Conservation (phyloP, 2,888 invertebrate species). For the Microctonus brassicae region DNA sequence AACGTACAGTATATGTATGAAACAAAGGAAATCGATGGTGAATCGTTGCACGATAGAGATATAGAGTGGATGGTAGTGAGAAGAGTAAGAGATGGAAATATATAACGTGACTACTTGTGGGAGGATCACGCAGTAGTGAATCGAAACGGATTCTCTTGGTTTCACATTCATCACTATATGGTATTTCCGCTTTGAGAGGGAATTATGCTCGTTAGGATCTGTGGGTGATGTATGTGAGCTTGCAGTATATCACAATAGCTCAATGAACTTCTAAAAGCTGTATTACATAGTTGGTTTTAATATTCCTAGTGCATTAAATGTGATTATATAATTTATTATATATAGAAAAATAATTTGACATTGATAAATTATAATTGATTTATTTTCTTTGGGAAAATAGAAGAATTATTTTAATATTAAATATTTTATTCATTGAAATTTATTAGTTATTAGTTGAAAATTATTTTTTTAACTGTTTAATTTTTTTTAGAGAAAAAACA, state of each 20-base stretch:
- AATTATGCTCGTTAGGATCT: constrained; percentile 25
- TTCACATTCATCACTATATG: constrained; percentile 21
- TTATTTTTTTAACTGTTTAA: no score
- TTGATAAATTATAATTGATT: no score
- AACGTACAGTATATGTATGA: background rate
- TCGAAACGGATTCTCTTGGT: constrained; percentile 21
- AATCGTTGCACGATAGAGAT: background rate
- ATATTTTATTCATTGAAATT: no score
- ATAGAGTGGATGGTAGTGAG: background rate
- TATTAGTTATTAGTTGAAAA: no score
- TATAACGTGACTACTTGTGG: background rate
- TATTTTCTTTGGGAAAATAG: no score
- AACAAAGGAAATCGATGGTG: constrained; percentile 28
- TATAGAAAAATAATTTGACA: no score
- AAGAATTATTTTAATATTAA: no score
- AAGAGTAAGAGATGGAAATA: background rate
- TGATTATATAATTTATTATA: no score
- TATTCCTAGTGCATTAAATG: no score
- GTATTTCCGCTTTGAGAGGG: constrained; percentile 7
- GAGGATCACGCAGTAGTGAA: background rate
- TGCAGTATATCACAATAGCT: background rate
- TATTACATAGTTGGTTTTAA: no score
- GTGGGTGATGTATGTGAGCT: background rate
- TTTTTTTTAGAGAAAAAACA: no score
- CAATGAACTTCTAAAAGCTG: background rate